These are phyloP conservation scores for Falco cherrug DNA, from an alignment of 2,797 vertebrate species.

Conservation along the genomic window DNA sequence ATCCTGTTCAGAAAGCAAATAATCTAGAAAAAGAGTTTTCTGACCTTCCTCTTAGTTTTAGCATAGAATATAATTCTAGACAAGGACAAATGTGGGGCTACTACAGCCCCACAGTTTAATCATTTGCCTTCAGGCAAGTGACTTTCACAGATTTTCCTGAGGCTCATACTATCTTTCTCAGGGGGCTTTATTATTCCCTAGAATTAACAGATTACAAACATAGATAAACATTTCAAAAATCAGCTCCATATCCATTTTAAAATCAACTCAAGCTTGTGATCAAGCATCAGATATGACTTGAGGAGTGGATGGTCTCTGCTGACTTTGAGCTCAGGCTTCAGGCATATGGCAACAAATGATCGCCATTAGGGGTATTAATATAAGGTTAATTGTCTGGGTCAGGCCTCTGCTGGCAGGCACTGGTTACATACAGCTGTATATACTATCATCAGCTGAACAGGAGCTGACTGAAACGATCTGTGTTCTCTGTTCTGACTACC, in stretches of 20 bases:
- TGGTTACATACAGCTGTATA: slow-evolving; percentile 59
- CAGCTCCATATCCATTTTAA: not conserved
- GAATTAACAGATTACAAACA: not conserved
- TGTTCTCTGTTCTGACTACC: slow-evolving; percentile 47
- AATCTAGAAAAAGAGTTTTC: not conserved
- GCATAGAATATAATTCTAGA: not conserved
- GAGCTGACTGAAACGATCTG: slow-evolving; percentile 44
- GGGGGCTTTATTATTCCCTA: not conserved
- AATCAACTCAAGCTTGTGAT: not conserved
- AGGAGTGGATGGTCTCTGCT: not conserved
- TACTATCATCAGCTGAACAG: slow-evolving; percentile 50
- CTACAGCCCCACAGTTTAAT: not conserved
- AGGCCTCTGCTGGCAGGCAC: slow-evolving; percentile 52
- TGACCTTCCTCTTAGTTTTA: not conserved
- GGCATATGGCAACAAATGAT: slow-evolving; percentile 63
- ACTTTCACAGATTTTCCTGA: not conserved
- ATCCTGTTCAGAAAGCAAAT: not conserved
- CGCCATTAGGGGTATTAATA: slow-evolving; percentile 57
- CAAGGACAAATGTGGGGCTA: not conserved
- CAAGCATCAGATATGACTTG: not conserved
- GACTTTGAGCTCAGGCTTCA: not conserved
- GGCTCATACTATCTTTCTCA: not conserved
- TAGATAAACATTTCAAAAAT: not conserved
- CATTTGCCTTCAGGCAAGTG: not conserved
- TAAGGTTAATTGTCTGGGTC: slow-evolving; percentile 69